Evolutionary conservation across 2,113 vertebrate species (phyloP), one percentile per base, ranked within the genome.

Genomic region (Semicossyphus pulcher): DNA sequence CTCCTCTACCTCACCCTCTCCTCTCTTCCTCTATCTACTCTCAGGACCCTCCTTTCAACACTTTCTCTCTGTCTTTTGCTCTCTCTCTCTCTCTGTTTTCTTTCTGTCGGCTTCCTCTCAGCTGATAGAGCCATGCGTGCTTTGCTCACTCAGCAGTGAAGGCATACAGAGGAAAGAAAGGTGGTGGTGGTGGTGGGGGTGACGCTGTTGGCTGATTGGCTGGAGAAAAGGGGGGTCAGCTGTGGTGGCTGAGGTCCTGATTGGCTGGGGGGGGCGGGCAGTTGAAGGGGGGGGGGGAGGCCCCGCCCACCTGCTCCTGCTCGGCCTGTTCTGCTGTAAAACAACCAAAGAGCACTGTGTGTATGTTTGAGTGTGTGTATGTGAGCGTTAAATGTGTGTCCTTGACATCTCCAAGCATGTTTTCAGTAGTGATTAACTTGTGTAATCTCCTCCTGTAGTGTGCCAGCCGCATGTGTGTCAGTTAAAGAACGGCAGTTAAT

Each of bases 111-210:
- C 89, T 93, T 92, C 88, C 89, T 89, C 88, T 88, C 93, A 93
- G 93, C 92, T 94, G 93, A 91, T 93, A 89, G 85, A 89, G 75
- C 49, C 4, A 83, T 84, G 88, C 87, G 47, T 91, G 90, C 86
- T 91, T 91, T 90, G 90, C 93, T 89, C 92, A 89, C 90, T 93
- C 93, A 94, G 94, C 91, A 93, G 77, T 87, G 90, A 92, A 85
- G 84, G 87, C 92, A 91, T 78, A 85, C 78, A 86, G 85, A 70
- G 54, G 41, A 61, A 61, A 62, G 57, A 44, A n/a, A 23, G 32
- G 39, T 29, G 37, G 41, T 25, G 51, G 62, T 26, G 16, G 47
- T 58, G 44, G 58, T n/a, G n/a, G 59, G 12, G 18, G 8, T 9
- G 41, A 44, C 7, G 32, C 25, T 29, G 26, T 16, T 9, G 52